Percentiles rank a stretch among this genome's conserved stretches.
Evolutionary conservation across 1,140 invertebrate genomes (phyloP).

Genomic region (Telenomus remus): DNA sequence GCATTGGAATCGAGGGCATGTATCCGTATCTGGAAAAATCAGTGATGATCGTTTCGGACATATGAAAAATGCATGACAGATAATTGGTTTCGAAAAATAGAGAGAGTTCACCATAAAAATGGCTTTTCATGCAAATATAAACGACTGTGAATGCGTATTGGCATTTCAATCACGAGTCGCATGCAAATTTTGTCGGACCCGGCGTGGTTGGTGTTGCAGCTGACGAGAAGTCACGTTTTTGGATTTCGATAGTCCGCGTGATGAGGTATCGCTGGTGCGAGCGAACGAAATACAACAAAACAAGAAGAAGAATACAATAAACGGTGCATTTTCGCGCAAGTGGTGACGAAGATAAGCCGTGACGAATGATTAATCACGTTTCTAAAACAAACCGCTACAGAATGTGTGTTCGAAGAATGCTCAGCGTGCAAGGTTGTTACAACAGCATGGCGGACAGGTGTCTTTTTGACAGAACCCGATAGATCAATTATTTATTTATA

Average conservation of each 20-base stretch:
- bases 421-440: conserved; percentile 21
- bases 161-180: conserved; percentile 53
- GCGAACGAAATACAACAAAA: too few species aligned
- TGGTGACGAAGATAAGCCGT: conserved; percentile 35
- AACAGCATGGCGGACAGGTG: conserved; percentile 32
- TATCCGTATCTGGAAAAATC: conserved; percentile 30
- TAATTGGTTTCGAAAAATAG: conserved; percentile 38
- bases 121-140: conserved; percentile 49
- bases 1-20: conserved; percentile 4
- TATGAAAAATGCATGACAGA: conserved; percentile 51
- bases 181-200: conserved; percentile 40
- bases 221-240: conserved; percentile 40
- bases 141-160: conserved; percentile 37
- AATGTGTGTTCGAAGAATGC: conserved; percentile 31
- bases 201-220: conserved; percentile 1
- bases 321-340: conserved; percentile 38
- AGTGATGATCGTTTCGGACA: conserved; percentile 20
- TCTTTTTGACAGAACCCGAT: conserved; percentile 30
- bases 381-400: conserved; percentile 44
- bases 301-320: conserved; percentile 23
- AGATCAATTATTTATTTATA: conserved; percentile 37
- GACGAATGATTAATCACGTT: conserved; percentile 52
- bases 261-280: not conserved
- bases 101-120: conserved; percentile 24
- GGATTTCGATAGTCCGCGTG: conserved; percentile 35